Evolutionary conservation across 2,113 vertebrate species (phyloP).

Genomic region (Phalacrocorax pelagicus): DNA sequence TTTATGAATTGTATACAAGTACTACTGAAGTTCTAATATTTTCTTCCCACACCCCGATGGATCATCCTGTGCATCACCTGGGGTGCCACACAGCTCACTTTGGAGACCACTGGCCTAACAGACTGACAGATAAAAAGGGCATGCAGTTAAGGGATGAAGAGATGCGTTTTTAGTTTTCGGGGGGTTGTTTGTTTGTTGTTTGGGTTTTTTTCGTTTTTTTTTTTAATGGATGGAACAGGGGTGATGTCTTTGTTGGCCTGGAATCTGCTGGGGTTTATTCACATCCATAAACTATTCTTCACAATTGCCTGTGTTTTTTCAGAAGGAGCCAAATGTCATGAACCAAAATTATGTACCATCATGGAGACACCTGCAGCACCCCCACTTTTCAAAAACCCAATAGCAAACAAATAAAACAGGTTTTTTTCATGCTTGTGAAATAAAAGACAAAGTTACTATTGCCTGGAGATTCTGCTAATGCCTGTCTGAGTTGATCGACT

Average conservation of each 20-base stretch:
- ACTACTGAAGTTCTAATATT: neutral
- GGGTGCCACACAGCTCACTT: neutral
- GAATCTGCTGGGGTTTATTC: neutral
- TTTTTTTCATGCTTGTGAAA: neutral
- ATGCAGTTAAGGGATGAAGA: neutral
- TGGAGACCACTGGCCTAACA: neutral
- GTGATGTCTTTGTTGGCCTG: neutral
- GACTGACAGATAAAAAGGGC: neutral
- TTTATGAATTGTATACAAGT: neutral
- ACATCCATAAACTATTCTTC: neutral
- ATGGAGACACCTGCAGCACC: accelerated
- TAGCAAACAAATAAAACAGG: neutral
- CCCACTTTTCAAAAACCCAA: neutral
- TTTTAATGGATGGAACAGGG: neutral
- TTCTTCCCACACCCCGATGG: neutral
- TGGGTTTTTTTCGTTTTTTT: too few species aligned
- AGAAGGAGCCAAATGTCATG: neutral
- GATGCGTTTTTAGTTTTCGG: accelerated
- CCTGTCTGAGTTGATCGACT: neutral
- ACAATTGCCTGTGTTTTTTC: neutral
- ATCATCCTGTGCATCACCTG: neutral
- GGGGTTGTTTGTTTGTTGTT: neutral
- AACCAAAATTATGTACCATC: neutral
- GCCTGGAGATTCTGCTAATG: neutral
- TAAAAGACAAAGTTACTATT: neutral